These are phyloP conservation scores for Hypsopygia costalis DNA, from an alignment of 2,888 invertebrate genomes.

Conservation along the genomic window DNA sequence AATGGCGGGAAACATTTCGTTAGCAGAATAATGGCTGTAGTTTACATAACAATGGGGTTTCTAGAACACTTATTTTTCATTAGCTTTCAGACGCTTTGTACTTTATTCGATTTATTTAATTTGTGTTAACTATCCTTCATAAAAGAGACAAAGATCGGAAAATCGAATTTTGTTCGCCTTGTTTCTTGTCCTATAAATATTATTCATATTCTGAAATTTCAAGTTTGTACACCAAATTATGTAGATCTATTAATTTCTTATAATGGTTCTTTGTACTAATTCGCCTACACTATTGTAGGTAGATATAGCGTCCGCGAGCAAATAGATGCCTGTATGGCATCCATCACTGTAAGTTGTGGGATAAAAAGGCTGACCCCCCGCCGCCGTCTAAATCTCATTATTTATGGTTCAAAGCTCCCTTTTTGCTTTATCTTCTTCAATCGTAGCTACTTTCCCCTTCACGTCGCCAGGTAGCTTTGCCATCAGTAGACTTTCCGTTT, in stretches of 20 bases:
- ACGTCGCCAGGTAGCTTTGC: constrained; percentile 21
- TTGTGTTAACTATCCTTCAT: too few species aligned
- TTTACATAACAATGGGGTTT: neutral
- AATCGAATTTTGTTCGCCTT: too few species aligned
- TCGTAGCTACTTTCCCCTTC: constrained; percentile 26
- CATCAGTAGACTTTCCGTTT: constrained; percentile 4
- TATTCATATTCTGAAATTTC: too few species aligned
- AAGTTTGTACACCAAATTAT: too few species aligned
- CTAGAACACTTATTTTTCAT: neutral
- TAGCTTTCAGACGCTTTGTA: too few species aligned
- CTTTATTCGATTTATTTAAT: too few species aligned
- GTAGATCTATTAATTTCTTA: neutral
- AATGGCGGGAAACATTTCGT: neutral
- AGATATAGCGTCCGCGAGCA: neutral
- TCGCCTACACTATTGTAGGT: too few species aligned
- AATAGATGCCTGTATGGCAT: constrained; percentile 32
- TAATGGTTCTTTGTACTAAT: neutral
- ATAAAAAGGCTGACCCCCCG: constrained; percentile 50
- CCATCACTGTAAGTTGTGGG: constrained; percentile 39
- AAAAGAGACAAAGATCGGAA: too few species aligned
- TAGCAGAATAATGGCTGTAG: neutral
- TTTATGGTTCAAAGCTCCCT: constrained; percentile 54
- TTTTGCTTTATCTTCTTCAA: constrained; percentile 42
- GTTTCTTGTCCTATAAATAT: too few species aligned
- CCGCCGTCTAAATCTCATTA: constrained; percentile 50